A percentile compares a stretch with the other conserved stretches of the same genome.
Conservation (phyloP, 2,113 vertebrate species). For the Sialia sialis region DNA sequence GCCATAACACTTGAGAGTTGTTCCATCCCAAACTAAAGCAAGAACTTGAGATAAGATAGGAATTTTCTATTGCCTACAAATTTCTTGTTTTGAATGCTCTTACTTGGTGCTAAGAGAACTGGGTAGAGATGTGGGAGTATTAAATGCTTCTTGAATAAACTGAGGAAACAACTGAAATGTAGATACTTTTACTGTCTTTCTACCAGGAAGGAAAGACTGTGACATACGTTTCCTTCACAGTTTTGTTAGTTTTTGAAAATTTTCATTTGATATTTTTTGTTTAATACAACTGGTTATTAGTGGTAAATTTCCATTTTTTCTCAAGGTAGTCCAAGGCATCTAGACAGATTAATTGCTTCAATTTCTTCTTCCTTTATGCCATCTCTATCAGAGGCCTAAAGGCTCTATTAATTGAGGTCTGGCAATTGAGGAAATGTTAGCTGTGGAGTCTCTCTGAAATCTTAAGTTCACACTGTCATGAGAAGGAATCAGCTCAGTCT, state of each 20-base stretch:
- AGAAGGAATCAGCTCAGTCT: not conserved
- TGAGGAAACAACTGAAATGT: not conserved
- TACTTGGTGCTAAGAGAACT: not conserved
- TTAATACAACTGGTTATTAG: not conserved
- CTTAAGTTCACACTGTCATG: not conserved
- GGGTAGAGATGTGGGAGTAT: accelerated
- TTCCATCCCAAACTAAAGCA: not conserved
- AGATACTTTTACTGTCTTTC: not conserved
- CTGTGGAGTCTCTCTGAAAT: not conserved
- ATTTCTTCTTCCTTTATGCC: not conserved
- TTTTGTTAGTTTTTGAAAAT: not conserved
- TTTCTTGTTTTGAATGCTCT: not conserved
- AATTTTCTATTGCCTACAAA: not conserved
- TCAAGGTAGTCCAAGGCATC: not conserved
- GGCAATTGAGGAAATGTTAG: not conserved
- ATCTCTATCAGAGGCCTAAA: not conserved
- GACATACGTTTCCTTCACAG: not conserved
- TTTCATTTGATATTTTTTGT: not conserved
- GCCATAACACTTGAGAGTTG: not conserved
- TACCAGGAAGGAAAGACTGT: not conserved
- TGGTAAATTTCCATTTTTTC: not conserved
- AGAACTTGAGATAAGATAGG: not conserved
- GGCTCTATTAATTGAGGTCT: not conserved
- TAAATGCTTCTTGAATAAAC: not conserved
- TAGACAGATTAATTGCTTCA: not conserved